phyloP scores from a whole-genome alignment of 2,797 vertebrate genomes.

The Halcyon smyrnensis region DNA sequence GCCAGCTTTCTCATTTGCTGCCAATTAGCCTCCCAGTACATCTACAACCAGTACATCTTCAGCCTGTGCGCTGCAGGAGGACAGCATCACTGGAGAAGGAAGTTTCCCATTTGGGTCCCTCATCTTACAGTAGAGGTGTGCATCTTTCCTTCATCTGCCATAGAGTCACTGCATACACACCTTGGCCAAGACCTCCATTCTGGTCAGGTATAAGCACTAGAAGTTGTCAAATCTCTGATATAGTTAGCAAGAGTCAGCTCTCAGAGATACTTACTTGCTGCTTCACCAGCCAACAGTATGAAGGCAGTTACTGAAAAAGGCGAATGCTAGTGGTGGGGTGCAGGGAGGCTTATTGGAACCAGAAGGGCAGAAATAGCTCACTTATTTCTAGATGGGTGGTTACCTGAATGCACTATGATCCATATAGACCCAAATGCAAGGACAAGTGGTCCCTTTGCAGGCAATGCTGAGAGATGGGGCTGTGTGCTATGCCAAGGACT shows the following conservation, averaged over 20 bases:
- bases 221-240: neutral
- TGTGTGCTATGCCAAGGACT: neutral
- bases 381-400: neutral
- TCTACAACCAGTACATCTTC: neutral
- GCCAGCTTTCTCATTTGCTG: neutral
- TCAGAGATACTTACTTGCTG: accelerated
- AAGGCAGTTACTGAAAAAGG: neutral
- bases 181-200: neutral
- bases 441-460: neutral
- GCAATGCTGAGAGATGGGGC: neutral
- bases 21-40: neutral
- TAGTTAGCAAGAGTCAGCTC: neutral
- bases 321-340: neutral
- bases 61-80: neutral
- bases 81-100: neutral
- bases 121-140: neutral
- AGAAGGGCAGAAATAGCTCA: neutral
- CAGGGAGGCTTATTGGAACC: neutral
- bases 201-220: accelerated
- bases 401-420: neutral
- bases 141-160: neutral
- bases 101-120: accelerated
- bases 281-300: neutral
- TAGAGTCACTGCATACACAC: neutral
- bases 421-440: neutral